Percentiles rank a stretch among this genome's conserved stretches.
Evolutionary conservation across 2,797 vertebrate species (phyloP).

Genomic region (Xiphophorus birchmanni): DNA sequence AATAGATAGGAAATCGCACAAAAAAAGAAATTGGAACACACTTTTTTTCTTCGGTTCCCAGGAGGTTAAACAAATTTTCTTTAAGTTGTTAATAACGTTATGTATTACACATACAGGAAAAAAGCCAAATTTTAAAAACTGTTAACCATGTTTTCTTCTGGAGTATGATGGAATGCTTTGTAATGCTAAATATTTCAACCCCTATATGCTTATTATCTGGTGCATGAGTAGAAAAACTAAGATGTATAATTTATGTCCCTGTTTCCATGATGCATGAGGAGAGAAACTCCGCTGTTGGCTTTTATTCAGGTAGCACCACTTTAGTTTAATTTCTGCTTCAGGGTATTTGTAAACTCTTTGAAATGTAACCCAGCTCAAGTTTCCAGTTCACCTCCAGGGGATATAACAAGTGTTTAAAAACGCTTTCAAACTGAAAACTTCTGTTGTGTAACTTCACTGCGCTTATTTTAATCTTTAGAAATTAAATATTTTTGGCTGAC

Average conservation of each 20-base stretch:
- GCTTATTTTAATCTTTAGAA: constrained; percentile 65
- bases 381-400: constrained; percentile 37
- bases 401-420: not conserved
- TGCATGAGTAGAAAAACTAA: not conserved
- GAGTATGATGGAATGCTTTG: not conserved
- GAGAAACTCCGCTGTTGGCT: not conserved
- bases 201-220: not conserved
- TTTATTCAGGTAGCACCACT: not conserved
- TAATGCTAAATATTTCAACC: not conserved
- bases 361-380: constrained; percentile 61
- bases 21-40: no score
- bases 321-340: constrained; percentile 13
- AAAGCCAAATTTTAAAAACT: not conserved
- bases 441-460: constrained; percentile 63
- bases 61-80: not conserved
- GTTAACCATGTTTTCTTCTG: not conserved
- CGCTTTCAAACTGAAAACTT: constrained; percentile 46
- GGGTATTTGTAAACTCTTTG: constrained; percentile 26
- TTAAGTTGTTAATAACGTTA: not conserved
- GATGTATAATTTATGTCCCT: constrained; percentile 2
- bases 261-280: not conserved
- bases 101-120: not conserved
- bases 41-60: no score
- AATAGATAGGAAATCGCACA: no score
- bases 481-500: constrained; percentile 49